A percentile compares a stretch with the other conserved stretches of the same genome.
Evolutionary conservation across 53 echinoderm and acorn worm genomes (phyloP).

Genomic region (Antedon mediterranea): DNA sequence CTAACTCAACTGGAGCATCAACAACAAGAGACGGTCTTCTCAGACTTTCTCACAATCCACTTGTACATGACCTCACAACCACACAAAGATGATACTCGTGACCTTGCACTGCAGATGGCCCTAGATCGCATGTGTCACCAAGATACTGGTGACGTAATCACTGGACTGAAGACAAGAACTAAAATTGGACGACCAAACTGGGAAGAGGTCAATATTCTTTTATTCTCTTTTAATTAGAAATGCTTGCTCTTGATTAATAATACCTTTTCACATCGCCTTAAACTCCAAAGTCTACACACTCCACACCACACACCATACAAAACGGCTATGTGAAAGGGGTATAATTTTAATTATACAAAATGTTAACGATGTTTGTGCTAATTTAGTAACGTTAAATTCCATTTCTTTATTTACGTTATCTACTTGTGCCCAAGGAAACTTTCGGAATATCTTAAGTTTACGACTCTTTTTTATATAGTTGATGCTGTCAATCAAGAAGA

Average conservation of each 20-base stretch:
- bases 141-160: slow-evolving; percentile 18
- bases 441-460: too few relatives aligned
- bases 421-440: too few relatives aligned
- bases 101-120: slow-evolving; percentile 27
- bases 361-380: too few relatives aligned
- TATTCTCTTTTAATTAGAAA: too few relatives aligned
- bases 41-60: slow-evolving; percentile 23
- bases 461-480: slow-evolving; percentile 6
- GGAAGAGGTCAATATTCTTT: slow-evolving; percentile 32
- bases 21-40: slow-evolving; percentile 13
- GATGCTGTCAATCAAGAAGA: slow-evolving; percentile 15
- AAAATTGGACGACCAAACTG: slow-evolving; percentile 35
- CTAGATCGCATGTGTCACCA: slow-evolving; percentile 19
- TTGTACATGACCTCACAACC: slow-evolving; percentile 29
- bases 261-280: too few relatives aligned
- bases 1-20: slow-evolving; percentile 24
- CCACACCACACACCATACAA: too few relatives aligned
- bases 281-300: too few relatives aligned
- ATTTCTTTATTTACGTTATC: too few relatives aligned
- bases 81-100: slow-evolving; percentile 2
- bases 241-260: too few relatives aligned
- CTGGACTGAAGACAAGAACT: slow-evolving; percentile 27
- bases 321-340: too few relatives aligned
- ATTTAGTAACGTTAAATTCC: too few relatives aligned
- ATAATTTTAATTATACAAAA: too few relatives aligned